Percentiles rank a stretch among this genome's conserved stretches.
Evolutionary conservation across 2,888 invertebrate genomes (phyloP).

Genomic region (Belgica antarctica): DNA sequence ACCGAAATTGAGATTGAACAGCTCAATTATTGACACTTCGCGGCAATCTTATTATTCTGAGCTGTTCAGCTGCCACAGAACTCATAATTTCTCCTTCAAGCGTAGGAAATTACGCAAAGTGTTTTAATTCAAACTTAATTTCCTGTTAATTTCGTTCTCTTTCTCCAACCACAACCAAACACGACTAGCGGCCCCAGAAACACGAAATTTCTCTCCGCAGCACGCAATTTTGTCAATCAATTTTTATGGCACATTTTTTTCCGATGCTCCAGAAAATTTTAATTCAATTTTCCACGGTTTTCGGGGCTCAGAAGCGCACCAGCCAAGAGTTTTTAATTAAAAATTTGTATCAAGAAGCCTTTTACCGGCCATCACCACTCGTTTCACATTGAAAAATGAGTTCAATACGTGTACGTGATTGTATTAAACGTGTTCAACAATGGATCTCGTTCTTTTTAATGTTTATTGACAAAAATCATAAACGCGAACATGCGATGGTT

Average conservation of each 20-base stretch:
- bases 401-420: slow-evolving; percentile 14
- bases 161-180: slow-evolving; percentile 21
- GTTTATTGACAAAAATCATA: slow-evolving; percentile 40
- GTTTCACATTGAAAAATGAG: slow-evolving; percentile 5
- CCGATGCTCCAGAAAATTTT: slow-evolving; percentile 23
- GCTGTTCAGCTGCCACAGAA: slow-evolving; percentile 5
- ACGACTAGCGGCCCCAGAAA: background rate
- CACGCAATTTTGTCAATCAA: slow-evolving; percentile 43
- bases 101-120: slow-evolving; percentile 41
- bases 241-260: slow-evolving; percentile 21
- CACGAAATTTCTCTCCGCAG: background rate
- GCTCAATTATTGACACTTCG: slow-evolving; percentile 42
- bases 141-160: slow-evolving; percentile 40
- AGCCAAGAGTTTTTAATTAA: slow-evolving; percentile 24
- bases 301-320: background rate
- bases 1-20: slow-evolving; percentile 18
- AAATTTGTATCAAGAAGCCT: slow-evolving; percentile 17
- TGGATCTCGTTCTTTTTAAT: slow-evolving; percentile 21
- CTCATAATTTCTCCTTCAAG: slow-evolving; percentile 21
- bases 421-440: slow-evolving; percentile 21
- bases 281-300: slow-evolving; percentile 26
- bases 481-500: background rate
- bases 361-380: slow-evolving; percentile 8
- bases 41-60: slow-evolving; percentile 6
- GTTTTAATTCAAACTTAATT: slow-evolving; percentile 44